These are phyloP conservation scores for Eulemur rubriventer DNA, from an alignment of 2,797 vertebrate genomes.

Conservation along the genomic window DNA sequence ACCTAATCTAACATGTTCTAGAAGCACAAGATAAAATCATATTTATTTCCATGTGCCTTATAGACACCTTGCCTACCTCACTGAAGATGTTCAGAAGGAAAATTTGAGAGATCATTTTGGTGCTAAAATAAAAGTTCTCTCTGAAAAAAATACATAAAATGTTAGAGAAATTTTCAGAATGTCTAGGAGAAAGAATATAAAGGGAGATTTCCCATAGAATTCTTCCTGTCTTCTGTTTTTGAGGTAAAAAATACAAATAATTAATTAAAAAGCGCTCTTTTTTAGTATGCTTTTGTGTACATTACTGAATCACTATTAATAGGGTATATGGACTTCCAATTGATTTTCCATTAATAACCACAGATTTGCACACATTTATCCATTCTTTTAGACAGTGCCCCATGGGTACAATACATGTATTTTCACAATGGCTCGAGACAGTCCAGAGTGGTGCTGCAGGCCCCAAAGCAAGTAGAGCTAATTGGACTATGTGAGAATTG, in stretches of 20 bases:
- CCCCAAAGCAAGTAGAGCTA: background rate
- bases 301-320: background rate
- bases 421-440: background rate
- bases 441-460: background rate
- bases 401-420: background rate
- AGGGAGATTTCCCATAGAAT: background rate
- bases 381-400: background rate
- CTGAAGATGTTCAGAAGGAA: background rate
- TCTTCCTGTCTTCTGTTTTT: slow-evolving; percentile 10
- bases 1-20: slow-evolving; percentile 56
- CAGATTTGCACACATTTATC: background rate
- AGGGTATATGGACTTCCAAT: background rate
- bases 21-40: slow-evolving; percentile 50
- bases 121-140: slow-evolving; percentile 8
- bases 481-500: background rate
- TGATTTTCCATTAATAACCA: slow-evolving; percentile 37
- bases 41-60: slow-evolving; percentile 15
- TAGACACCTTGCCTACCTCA: background rate
- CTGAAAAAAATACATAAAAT: background rate
- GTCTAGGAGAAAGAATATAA: background rate
- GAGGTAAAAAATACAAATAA: slow-evolving; percentile 8
- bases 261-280: background rate
- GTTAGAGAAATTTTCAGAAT: background rate
- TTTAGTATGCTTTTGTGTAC: background rate
- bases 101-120: background rate